Base-by-base conservation (phyloP, 2,888 invertebrate species). In the Dastarcus helophoroides region DNA sequence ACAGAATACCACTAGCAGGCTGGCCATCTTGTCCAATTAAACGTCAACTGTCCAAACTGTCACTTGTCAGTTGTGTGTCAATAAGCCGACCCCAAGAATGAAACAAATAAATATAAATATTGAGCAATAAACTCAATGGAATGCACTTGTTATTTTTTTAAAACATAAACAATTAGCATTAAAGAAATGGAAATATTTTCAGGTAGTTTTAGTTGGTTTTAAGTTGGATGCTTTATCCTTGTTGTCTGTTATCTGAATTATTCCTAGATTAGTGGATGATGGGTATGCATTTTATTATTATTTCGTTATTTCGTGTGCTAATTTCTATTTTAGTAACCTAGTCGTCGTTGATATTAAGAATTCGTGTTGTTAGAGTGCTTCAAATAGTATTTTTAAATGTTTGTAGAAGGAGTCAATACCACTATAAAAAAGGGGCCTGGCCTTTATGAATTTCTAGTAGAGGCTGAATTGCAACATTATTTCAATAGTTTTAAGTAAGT, bases 391-490 rank as follows among this genome's bases (percentile, higher is more conserved):
- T 26, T 10, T 14, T 14, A 9, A 5, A 2, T 29, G 9, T 35
- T 48, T 48, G 33, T 40, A 54, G 53, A 54, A 43, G 53, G 52
- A 35, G 40, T 54, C 17, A 58, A 55, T 49, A 52, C 56, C 29
- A 51, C 59, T 21, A 46, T 59, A 28, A 61, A 59, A 45, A 62
- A 62, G 43, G 74, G 74, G 22, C 76, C 75, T 26, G 80, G 80
- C 41, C 68, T 84, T 41, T 82, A 82, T 58, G 91, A 90, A 61
- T 94, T 94, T 64, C 76, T 95, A 42, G 78, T 84, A 56, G 91
- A 93, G 67, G 90, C 93, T 24, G 93, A 94, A 60, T 71, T 95
- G 29, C 83, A 84, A 50, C 93, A 94, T 56, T 95, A 95, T 67
- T 88, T 85, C 55, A 76, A 74, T 56, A 68, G 71, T 50, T 75